A percentile compares a stretch with the other conserved stretches of the same genome.
Conservation (phyloP, 2,113 vertebrate genomes). For the Mirounga angustirostris region DNA sequence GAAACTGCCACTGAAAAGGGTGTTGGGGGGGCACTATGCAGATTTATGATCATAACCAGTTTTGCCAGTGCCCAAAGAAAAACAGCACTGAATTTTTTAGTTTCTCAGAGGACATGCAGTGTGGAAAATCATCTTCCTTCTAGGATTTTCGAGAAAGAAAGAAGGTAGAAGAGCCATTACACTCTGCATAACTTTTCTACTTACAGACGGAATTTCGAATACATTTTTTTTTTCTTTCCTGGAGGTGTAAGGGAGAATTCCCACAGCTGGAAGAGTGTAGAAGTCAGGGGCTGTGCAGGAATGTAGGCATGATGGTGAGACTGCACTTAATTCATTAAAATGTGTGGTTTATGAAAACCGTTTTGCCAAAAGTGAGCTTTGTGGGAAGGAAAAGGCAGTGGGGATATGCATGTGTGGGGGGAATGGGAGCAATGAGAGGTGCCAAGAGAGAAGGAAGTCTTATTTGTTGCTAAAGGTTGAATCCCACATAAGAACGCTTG, state of each 20-base stretch:
- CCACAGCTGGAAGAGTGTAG: slow-evolving; percentile 49
- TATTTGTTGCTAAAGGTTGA: slow-evolving; percentile 72
- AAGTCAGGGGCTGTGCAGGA: slow-evolving; percentile 50
- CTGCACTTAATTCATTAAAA: slow-evolving; percentile 76
- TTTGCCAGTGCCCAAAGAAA: slow-evolving; percentile 63
- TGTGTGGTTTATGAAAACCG: not conserved
- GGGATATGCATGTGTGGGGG: slow-evolving; percentile 7
- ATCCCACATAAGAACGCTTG: slow-evolving; percentile 73
- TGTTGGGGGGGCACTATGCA: not conserved
- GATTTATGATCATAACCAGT: slow-evolving; percentile 57
- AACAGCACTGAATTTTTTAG: slow-evolving; percentile 41
- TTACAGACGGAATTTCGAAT: slow-evolving; percentile 68
- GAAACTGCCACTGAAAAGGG: slow-evolving; percentile 28
- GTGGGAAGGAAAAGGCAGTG: slow-evolving; percentile 72
- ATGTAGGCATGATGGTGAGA: slow-evolving; percentile 55
- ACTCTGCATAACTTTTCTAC: slow-evolving; percentile 74
- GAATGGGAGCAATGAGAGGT: not conserved
- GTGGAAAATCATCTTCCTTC: slow-evolving; percentile 65
- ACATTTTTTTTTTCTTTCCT: slow-evolving; percentile 40
- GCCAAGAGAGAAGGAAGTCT: not conserved
- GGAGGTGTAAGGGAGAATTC: slow-evolving; percentile 77
- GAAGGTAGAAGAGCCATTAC: slow-evolving; percentile 61
- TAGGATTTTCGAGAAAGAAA: slow-evolving; percentile 58
- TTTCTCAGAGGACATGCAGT: slow-evolving; percentile 57
- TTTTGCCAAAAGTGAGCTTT: slow-evolving; percentile 76